Evolutionary conservation across 2,888 invertebrate species (phyloP), one percentile per base, ranked within the genome.

Genomic region (Drosophila multiciliata): DNA sequence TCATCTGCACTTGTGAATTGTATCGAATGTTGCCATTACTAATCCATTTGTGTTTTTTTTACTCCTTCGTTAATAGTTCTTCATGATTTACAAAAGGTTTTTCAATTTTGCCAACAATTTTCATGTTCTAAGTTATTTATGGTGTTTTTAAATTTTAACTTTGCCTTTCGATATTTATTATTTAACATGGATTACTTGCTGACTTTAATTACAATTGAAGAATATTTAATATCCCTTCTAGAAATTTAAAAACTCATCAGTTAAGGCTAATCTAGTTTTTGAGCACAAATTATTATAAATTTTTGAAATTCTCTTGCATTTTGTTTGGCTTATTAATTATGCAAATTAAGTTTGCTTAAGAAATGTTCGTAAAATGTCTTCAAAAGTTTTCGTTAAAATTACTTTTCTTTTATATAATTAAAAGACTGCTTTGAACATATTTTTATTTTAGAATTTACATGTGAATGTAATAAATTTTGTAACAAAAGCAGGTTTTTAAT

Each of bases 21-120:
- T 55, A 42, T 68, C 40, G 42, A 61, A 49, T 9, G 26, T 59
- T 66, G 33, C 23, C 58, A 40, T 36, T 36, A 59, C 61, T 65
- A 75, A 75, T 66, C 75, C 65, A 23, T 50, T 50, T 59, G 59
- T 35, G n/a, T 36, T n/a, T 45, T 38, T 36, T 45, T 45, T 23
- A 45, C 45, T 45, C 45, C 23, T 54, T 20, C 8, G 54, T 54
- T 33, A 23, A 36, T 45, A 23, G 45, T 45, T 26, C 45, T 15
- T 45, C 8, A 15, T 23, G 45, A 23, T 15, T 23, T 23, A 15
- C 45, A 45, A 15, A 23, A 45, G 15, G 4, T 45, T 45, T 45
- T 45, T 23, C 4, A 7, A 45, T 23, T 45, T 45, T 1, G 2
- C 1, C 2, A 23, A 23, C 15, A 23, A 4, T 23, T 23, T 23